Conservation (phyloP, 2,888 invertebrate genomes). For the Sturmia bella region DNA sequence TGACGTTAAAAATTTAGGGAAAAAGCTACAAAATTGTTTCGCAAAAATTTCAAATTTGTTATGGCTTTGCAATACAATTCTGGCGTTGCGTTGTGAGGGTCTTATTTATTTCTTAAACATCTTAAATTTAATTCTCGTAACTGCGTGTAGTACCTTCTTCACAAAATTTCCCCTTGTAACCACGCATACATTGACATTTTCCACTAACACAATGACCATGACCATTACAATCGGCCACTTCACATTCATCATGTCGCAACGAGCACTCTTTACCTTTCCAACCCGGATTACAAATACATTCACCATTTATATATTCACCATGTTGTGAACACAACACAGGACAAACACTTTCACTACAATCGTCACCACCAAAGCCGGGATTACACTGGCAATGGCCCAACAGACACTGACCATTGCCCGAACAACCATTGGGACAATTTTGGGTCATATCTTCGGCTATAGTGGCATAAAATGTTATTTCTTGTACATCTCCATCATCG, state of each 20-base stretch:
- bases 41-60: too few relatives aligned
- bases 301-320: conserved; percentile 97
- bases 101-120: too few relatives aligned
- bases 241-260: conserved; percentile 96
- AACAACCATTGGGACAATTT: conserved; percentile 97
- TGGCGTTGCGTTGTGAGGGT: too few relatives aligned
- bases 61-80: too few relatives aligned
- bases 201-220: conserved; percentile 98
- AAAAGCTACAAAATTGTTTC: too few relatives aligned
- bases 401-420: conserved; percentile 97
- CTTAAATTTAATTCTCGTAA: too few relatives aligned
- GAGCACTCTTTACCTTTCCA: conserved; percentile 99
- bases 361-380: conserved; percentile 97
- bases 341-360: conserved; percentile 98
- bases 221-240: conserved; percentile 97
- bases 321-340: conserved; percentile 98
- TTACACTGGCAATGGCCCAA: conserved; percentile 98
- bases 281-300: conserved; percentile 98
- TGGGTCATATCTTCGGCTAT: conserved; percentile 96
- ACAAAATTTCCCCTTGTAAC: conserved; percentile 97
- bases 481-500: conserved; percentile 95
- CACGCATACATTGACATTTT: conserved; percentile 95
- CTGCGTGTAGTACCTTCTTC: conserved; percentile 86
- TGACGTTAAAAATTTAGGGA: too few relatives aligned
- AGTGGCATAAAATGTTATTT: conserved; percentile 91